phyloP scores from a whole-genome alignment of 2,888 invertebrate genomes.

The Lamellibrachia satsuma region DNA sequence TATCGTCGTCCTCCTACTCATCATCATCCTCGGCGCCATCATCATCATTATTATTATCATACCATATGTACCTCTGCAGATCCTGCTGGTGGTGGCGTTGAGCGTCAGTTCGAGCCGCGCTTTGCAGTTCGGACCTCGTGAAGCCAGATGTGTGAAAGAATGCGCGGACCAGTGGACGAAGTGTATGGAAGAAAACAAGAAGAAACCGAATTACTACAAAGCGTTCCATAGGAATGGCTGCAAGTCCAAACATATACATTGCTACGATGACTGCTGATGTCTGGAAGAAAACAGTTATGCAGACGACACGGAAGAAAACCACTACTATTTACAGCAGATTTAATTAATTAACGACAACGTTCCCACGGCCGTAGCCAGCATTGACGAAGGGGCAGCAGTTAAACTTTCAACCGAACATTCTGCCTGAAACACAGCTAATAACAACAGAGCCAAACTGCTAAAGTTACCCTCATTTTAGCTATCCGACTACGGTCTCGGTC shows the following conservation, averaged over 20 bases:
- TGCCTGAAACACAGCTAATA: no score
- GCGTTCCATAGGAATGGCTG: conserved; percentile 1
- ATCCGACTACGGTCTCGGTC: no score
- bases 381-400: no score
- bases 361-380: no score
- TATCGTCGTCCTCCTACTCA: not conserved
- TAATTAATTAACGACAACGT: no score
- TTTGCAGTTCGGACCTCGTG: not conserved
- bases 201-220: not conserved
- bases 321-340: no score
- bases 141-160: not conserved
- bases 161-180: not conserved
- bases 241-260: not conserved
- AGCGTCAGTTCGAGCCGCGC: not conserved
- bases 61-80: not conserved
- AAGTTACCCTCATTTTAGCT: no score
- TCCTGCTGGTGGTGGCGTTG: not conserved
- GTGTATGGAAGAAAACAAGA: not conserved
- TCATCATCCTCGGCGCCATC: not conserved
- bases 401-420: no score
- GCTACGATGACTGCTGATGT: not conserved
- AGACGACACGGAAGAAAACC: not conserved
- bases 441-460: no score
- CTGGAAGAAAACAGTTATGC: not conserved
- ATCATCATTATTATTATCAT: not conserved